These are phyloP conservation scores for Acromyrmex charruanus DNA, from an alignment of 1,140 invertebrate genomes.

Conservation along the genomic window DNA sequence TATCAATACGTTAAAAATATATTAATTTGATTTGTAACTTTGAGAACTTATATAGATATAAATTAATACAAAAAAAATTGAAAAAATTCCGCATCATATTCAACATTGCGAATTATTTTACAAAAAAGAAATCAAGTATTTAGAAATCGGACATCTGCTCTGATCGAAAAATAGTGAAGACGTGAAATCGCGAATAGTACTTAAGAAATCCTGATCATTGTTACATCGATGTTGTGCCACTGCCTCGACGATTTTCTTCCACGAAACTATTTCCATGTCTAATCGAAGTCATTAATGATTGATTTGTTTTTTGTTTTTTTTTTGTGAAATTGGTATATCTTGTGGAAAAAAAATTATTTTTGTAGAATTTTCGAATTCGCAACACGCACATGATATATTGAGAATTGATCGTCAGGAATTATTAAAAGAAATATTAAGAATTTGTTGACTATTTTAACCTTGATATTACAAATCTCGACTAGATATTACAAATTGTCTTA, in stretches of 20 bases:
- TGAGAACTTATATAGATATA: neutral
- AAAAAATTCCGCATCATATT: neutral
- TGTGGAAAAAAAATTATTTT: neutral
- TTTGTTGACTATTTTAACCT: neutral
- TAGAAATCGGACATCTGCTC: neutral
- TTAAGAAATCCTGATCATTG: slow-evolving; percentile 53
- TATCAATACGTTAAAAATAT: neutral
- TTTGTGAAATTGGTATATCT: neutral
- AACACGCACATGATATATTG: neutral
- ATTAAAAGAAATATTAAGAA: neutral
- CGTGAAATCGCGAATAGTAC: slow-evolving; percentile 16
- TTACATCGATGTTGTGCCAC: slow-evolving; percentile 32
- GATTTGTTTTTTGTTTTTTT: neutral
- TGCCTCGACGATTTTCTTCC: slow-evolving; percentile 47
- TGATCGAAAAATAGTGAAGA: neutral
- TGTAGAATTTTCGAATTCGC: neutral
- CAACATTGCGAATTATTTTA: neutral
- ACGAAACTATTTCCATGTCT: slow-evolving; percentile 27
- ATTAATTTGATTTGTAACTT: neutral
- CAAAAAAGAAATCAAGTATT: neutral
- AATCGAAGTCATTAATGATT: slow-evolving; percentile 13
- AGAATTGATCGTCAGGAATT: neutral
- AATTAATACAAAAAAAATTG: slow-evolving; percentile 6
- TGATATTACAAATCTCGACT: neutral
- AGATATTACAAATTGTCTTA: slow-evolving; percentile 13